Evolutionary conservation across 2,888 invertebrate genomes (phyloP), one percentile per base, ranked within the genome.

Genomic region (Megaustenia siamemsis): DNA sequence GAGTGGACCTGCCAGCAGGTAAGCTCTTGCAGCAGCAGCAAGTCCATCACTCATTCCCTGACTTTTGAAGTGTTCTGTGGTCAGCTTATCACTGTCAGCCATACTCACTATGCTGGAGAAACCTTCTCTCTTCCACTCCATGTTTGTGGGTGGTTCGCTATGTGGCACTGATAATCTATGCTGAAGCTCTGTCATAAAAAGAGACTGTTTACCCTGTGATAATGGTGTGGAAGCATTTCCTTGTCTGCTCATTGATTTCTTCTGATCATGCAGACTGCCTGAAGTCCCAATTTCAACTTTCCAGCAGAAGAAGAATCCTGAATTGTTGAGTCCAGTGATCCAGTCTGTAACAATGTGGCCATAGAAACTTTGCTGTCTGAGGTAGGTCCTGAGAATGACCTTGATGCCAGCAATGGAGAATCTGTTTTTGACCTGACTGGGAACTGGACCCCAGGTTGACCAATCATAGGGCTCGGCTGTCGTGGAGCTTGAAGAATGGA

Each of bases 361-460:
- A 45, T 43, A 6, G 71, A 60, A 15, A 71, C 43, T 53, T 68
- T 83, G 40, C 40, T 78, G 60, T 32, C 35, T 35, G 60, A 45
- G 4, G 45, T 71, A 18, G 40, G 5, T 21, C 60, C 83, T 12
- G 78, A 78, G 21, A 83, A 83, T 10, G 83, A 77, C 21, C 38
- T 60, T 56, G 83, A 78, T 24, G 84, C 56, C 73, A 66, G 28
- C 63, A 79, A 45, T 15, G 84, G 84, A 28, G 84, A 84, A 10
- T 73, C 73, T 40, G 79, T 21, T 49, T 76, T 86, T 71, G 76
- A 56, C 21, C 49, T 40, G 18, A 71, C n/a, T 32, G 86, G 76
- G 45, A 86, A 82, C 79, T 87, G 85, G 0, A 86, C 79, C 0
- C 82, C 82, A 0, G 87, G 86, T 79, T 87, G 87, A 24, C 87